Percentiles rank a stretch among this genome's conserved stretches.
phyloP scores from a whole-genome alignment of 2,888 invertebrate species.

The Eupithecia subumbrata region DNA sequence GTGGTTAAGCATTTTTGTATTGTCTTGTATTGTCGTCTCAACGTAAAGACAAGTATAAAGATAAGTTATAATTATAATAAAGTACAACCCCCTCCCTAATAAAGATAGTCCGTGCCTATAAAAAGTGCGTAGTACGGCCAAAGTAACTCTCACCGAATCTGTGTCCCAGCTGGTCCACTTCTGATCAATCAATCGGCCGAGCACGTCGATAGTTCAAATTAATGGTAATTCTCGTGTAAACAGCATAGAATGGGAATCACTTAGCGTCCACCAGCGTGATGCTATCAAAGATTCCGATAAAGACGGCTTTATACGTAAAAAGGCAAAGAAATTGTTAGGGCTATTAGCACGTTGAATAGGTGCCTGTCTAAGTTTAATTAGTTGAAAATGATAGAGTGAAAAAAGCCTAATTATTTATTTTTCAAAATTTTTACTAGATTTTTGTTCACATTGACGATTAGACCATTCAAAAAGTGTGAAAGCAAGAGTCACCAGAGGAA shows the following conservation, averaged over 20 bases:
- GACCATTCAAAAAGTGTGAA: not conserved
- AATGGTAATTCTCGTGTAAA: slow-evolving; percentile 67
- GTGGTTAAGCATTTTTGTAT: too few species aligned
- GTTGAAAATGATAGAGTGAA: not conserved
- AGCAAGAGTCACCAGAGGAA: not conserved
- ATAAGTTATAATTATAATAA: not conserved
- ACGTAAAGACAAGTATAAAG: too few species aligned
- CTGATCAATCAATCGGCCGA: slow-evolving; percentile 58
- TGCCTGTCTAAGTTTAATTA: slow-evolving; percentile 10
- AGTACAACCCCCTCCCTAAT: not conserved
- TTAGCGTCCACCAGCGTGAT: slow-evolving; percentile 57
- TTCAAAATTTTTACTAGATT: not conserved
- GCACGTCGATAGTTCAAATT: slow-evolving; percentile 57
- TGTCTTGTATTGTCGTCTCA: too few species aligned
- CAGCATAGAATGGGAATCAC: slow-evolving; percentile 61
- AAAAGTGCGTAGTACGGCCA: not conserved
- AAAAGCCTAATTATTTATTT: not conserved
- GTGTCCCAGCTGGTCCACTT: slow-evolving; percentile 31
- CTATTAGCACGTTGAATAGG: slow-evolving; percentile 24
- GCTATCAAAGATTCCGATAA: slow-evolving; percentile 57
- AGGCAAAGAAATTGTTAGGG: slow-evolving; percentile 40
- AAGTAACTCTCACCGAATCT: not conserved
- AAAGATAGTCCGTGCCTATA: not conserved
- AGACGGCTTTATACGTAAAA: slow-evolving; percentile 49
- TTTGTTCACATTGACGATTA: not conserved